Evolutionary conservation across 92 coral and sea anemone genomes (phyloP), one percentile per base, ranked within the genome.

Genomic region (Parazoanthus swiftii): DNA sequence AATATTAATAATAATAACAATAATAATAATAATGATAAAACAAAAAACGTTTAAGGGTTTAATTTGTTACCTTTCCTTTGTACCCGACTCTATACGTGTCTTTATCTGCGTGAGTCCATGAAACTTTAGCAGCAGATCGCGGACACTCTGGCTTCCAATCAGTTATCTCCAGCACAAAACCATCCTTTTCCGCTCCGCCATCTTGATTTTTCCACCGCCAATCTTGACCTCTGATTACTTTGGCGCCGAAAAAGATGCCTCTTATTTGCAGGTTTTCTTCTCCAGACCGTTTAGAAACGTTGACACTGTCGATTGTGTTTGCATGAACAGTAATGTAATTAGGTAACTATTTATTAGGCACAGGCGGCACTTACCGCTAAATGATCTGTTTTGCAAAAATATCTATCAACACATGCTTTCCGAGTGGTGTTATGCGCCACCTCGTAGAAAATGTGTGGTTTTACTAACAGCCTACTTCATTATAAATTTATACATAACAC

Each of bases 141-240:
- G 85, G 85, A 3, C 8, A 38, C 71, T 29, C 85, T 58, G 38
- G 48, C 51, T 33, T 80, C 85, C 85, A 80, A 29, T 80, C 68
- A 58, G 37, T 36, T 16, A 80, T 56, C 48, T 80, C 85, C 5
- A 80, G 70, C 1, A 80, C 85, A 80, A 3, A 16, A 6, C 85
- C 85, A 6, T 79, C 82, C 39, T 50, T 23, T 8, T 25, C 65
- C 2, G 7, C 20, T 10, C 82, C 67, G 67, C 85, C 85, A 80
- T 80, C 85, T 51, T 80, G 85, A 18, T 80, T 73, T 11, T 21
- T 73, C 85, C 85, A 80, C 6, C 71, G 44, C 85, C 85, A 80
- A 58, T 80, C 85, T 11, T 33, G 29, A 23, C 85, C 85, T 80
- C 71, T 79, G 36, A 25, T 50, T 50, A 79, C 82, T 44, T 48